A percentile compares a stretch with the other conserved stretches of the same genome.
Evolutionary conservation across 2,797 vertebrate species (phyloP).

Genomic region (Lagodon rhomboides): DNA sequence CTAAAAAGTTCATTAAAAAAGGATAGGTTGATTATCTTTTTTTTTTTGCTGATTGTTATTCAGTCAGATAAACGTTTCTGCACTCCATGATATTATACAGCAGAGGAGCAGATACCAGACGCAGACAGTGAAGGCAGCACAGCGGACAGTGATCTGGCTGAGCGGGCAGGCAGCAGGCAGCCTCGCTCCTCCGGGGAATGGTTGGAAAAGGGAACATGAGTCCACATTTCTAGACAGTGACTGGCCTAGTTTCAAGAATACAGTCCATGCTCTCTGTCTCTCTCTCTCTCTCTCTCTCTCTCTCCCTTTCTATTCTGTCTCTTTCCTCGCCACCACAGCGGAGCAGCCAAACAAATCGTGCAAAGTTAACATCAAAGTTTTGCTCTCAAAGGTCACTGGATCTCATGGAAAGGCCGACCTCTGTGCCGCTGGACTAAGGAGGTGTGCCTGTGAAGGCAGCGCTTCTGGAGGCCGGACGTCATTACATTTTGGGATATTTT

Average conservation of each 20-base stretch:
- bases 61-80: background rate
- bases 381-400: constrained; percentile 74
- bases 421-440: constrained; percentile 49
- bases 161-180: constrained; percentile 54
- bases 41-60: background rate
- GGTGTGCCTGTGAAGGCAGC: constrained; percentile 25
- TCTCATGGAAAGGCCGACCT: constrained; percentile 61
- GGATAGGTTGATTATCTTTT: background rate
- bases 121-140: constrained; percentile 49
- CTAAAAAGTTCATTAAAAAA: background rate
- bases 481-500: constrained; percentile 38
- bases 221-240: constrained; percentile 81
- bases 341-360: constrained; percentile 73
- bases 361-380: constrained; percentile 78
- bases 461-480: constrained; percentile 36
- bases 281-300: constrained; percentile 34
- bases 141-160: constrained; percentile 57
- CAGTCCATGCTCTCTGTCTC: constrained; percentile 50
- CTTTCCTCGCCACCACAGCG: constrained; percentile 34
- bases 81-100: background rate
- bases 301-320: constrained; percentile 31
- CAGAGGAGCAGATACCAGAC: constrained; percentile 10
- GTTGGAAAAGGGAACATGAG: constrained; percentile 74
- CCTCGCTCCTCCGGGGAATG: constrained; percentile 67
- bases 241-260: constrained; percentile 81